A percentile compares a stretch with the other conserved stretches of the same genome.
Conservation (phyloP, 2,113 vertebrate genomes). For the Pongo pygmaeus region DNA sequence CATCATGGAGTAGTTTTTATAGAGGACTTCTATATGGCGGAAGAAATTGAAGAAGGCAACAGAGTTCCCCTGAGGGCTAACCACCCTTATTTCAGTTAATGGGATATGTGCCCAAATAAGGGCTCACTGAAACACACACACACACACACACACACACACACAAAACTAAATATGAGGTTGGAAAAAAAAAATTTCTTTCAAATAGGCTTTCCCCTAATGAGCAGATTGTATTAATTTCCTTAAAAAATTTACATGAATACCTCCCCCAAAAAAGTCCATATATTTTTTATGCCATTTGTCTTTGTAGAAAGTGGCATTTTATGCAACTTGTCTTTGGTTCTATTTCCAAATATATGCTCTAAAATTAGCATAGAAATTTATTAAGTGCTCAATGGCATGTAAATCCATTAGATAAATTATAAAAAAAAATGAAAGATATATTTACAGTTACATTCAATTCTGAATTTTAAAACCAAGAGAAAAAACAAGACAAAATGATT, state of each 20-base stretch:
- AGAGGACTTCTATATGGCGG: not conserved
- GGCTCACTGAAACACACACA: not conserved
- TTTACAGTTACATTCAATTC: not conserved
- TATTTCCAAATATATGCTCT: conserved; percentile 15
- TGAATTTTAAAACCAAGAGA: conserved; percentile 33
- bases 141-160: no score
- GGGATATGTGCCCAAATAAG: not conserved
- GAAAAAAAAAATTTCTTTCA: not conserved
- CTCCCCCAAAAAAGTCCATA: not conserved
- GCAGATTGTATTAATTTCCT: not conserved
- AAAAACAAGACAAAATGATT: not conserved
- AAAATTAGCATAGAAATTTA: not conserved
- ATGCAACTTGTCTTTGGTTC: not conserved
- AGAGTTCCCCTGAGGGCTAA: not conserved
- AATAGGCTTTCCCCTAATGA: not conserved
- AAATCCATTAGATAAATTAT: not conserved
- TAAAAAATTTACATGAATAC: not conserved
- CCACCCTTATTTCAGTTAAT: not conserved
- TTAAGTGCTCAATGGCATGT: not conserved
- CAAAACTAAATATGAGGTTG: not conserved
- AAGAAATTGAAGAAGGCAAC: conserved; percentile 38
- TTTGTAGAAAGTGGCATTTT: not conserved
- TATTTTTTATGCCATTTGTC: not conserved
- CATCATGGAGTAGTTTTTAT: not conserved
- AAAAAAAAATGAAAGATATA: not conserved